Evolutionary conservation across 2,888 invertebrate species (phyloP).

Genomic region (Limnephilus lunatus): DNA sequence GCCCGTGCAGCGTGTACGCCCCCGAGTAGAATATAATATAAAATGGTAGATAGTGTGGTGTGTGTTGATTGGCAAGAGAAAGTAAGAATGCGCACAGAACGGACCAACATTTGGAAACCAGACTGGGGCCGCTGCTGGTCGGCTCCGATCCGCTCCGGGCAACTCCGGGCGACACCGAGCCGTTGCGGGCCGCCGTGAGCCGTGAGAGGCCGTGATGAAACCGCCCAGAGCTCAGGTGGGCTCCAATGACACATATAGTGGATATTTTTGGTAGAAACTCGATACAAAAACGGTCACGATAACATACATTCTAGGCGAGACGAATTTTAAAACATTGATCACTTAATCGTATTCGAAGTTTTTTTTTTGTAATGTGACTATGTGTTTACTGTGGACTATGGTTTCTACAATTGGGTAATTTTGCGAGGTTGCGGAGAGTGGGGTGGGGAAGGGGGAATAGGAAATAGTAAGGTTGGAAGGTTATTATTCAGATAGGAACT

Average conservation of each 20-base stretch:
- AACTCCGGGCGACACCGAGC: neutral
- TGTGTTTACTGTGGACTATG: neutral
- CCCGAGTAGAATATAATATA: neutral
- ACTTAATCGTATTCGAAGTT: neutral
- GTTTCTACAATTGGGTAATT: too few relatives aligned
- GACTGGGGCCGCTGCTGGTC: neutral
- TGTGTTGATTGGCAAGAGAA: constrained; percentile 41
- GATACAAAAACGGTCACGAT: neutral
- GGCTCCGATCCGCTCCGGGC: neutral
- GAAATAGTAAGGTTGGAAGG: too few relatives aligned
- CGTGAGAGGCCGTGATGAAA: neutral
- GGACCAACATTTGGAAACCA: constrained; percentile 43
- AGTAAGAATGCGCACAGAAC: constrained; percentile 46
- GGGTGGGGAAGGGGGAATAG: neutral
- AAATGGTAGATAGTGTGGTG: neutral
- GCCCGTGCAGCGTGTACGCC: neutral
- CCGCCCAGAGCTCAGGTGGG: constrained; percentile 18
- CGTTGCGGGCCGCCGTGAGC: too few relatives aligned
- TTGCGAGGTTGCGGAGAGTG: too few relatives aligned
- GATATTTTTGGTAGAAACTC: neutral
- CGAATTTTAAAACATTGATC: neutral
- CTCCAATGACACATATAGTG: neutral
- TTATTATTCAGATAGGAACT: too few relatives aligned
- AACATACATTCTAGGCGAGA: neutral
- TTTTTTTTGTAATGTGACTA: neutral